Percentiles rank a stretch among this genome's conserved stretches.
Conservation (phyloP, 2,113 vertebrate species). For the Oreochromis tanganicae region DNA sequence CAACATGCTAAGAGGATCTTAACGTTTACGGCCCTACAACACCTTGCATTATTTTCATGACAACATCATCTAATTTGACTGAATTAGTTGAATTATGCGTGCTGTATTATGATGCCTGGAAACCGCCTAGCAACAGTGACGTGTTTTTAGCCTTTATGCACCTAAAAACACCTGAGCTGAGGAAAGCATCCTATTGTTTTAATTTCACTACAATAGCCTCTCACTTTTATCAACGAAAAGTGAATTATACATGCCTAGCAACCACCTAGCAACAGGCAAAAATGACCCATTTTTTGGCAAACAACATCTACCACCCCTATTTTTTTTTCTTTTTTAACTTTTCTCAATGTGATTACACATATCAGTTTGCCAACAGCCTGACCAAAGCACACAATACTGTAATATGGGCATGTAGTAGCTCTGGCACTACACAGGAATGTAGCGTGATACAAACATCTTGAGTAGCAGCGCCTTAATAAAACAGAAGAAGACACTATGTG, state of each 20-base stretch:
- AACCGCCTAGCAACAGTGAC: not conserved
- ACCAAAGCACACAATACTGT: not conserved
- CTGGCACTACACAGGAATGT: no score
- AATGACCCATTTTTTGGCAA: not conserved
- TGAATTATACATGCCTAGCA: not conserved
- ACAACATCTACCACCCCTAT: not conserved
- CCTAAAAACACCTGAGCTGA: not conserved
- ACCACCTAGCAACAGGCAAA: not conserved
- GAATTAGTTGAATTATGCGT: not conserved
- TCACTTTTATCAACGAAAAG: not conserved
- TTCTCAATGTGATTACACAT: not conserved
- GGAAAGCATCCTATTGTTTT: not conserved
- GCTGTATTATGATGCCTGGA: not conserved
- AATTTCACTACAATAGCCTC: not conserved
- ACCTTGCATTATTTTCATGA: not conserved
- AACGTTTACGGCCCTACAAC: not conserved
- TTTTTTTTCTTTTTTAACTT: not conserved
- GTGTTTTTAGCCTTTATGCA: not conserved
- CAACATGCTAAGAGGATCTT: not conserved
- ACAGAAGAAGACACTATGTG: not conserved
- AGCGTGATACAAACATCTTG: not conserved
- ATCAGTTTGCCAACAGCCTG: not conserved
- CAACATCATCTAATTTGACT: not conserved
- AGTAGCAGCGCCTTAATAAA: accelerated
- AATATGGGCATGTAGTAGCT: not conserved